Conservation (phyloP, 2,113 vertebrate species). For the Recurvirostra avosetta region DNA sequence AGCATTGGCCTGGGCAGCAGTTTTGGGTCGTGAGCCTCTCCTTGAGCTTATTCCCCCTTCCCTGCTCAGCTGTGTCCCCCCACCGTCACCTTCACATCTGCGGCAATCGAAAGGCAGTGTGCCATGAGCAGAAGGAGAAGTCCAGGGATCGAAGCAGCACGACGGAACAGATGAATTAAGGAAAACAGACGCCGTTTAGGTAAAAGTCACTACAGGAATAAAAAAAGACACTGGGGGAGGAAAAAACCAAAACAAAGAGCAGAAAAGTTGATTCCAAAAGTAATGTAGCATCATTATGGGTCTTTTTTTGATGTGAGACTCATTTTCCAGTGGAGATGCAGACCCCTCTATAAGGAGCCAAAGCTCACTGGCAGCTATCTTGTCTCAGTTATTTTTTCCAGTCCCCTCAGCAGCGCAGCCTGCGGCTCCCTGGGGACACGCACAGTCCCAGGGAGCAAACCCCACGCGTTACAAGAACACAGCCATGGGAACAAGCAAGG, state of each 20-base stretch:
- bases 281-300: rapidly evolving
- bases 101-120: neutral
- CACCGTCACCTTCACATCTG: neutral
- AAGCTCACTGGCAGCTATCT: neutral
- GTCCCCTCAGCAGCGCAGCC: neutral
- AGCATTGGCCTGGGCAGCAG: neutral
- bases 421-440: rapidly evolving
- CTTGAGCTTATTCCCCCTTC: neutral
- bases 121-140: neutral
- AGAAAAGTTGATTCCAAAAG: neutral
- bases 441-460: neutral
- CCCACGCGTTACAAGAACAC: rapidly evolving
- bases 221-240: neutral
- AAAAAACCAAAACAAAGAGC: neutral
- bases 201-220: neutral
- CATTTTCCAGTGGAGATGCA: neutral
- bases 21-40: neutral
- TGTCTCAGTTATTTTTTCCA: rapidly evolving
- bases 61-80: neutral
- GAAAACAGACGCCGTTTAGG: neutral
- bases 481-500: rapidly evolving
- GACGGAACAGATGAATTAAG: neutral
- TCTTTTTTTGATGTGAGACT: rapidly evolving
- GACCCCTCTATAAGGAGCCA: rapidly evolving
- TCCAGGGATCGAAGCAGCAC: neutral